Evolutionary conservation across 2,888 invertebrate genomes (phyloP), one percentile per base, ranked within the genome.

Genomic region (Dorcus hopei): DNA sequence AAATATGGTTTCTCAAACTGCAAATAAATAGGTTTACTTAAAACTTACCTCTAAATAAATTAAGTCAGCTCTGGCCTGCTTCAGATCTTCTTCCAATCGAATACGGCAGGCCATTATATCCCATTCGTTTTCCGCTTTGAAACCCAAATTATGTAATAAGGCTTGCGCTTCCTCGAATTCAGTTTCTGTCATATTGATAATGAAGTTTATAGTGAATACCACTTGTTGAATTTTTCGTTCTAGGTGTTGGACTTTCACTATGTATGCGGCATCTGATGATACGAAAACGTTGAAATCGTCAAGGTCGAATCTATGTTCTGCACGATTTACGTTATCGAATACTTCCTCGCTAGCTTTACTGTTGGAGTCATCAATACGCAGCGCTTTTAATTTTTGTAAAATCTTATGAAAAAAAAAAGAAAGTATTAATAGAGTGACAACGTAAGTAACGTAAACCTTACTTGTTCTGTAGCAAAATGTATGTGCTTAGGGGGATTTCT

Each of bases 391-490:
- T 19, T 19, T 19, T 19, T 19, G 19, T 19, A 19, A 19, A 19
- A 19, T 3, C 19, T 19, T 19, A 19, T 19, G 3, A 3, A 19
- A 19, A 3, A 19, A 19, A 3, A 19, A 19, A 19, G 19, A 3
- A n/a, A n/a, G n/a, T n/a, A 19, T 19, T 19, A 3, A 2, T 2
- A 19, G 3, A 19, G 19, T 19, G 19, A 3, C 2, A 19, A 19
- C 19, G 19, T 19, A 2, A 19, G 19, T 19, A 19, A 19, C 19
- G 19, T 19, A 19, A 19, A 19, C 19, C n/a, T 45, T 49, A 51
- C 63, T 59, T 33, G 51, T 8, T 49, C 50, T 40, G 38, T n/a
- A n/a, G n/a, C n/a, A n/a, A n/a, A n/a, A n/a, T 23, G 61, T 61
- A 19, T 19, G 2, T n/a, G n/a, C n/a, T n/a, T n/a, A n/a, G n/a